Evolutionary conservation across 1,140 invertebrate genomes (phyloP), one percentile per base, ranked within the genome.

Genomic region (Cydia amplana): DNA sequence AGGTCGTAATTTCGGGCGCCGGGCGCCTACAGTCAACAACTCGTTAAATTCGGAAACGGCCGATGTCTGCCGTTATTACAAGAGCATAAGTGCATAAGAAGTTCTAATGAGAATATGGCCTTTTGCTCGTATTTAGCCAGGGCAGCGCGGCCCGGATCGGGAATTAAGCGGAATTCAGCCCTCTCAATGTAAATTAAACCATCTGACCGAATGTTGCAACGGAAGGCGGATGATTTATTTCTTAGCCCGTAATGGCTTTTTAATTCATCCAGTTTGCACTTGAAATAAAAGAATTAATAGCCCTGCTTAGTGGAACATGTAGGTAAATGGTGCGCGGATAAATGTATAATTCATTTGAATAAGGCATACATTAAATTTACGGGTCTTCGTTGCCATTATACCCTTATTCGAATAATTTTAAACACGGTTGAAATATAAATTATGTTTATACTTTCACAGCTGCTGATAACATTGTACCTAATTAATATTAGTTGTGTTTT

Each of bases 111-210:
- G 20, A 23, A 60, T 12, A 6, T 60, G 55, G 55, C 55, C 3
- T 60, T 60, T 60, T 23, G n/a, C 16, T 23, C 18, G 0, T 60
- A 23, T 60, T 51, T 60, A 23, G 20, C 6, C 16, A 5, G 20
- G 65, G 65, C 32, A 36, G 36, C 65, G 1, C 36, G 36, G 65
- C 75, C 76, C 72, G 73, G 75, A 76, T 80, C 78, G 67, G 73
- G 78, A 79, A 79, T 82, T 80, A 82, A 80, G 72, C 74, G 65
- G 67, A 78, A 73, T 75, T 75, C 74, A 63, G 55, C 77, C 78
- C 72, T 51, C 72, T 79, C 78, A 46, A 83, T 84, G 79, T 81
- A 84, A 83, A 84, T 83, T 81, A 77, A 84, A 81, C 80, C 77
- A 80, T 84, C 79, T 79, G 78, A 78, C 76, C 78, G 70, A 79